These are phyloP conservation scores for Ahaetulla prasina DNA, from an alignment of 2,113 vertebrate species.

Conservation along the genomic window DNA sequence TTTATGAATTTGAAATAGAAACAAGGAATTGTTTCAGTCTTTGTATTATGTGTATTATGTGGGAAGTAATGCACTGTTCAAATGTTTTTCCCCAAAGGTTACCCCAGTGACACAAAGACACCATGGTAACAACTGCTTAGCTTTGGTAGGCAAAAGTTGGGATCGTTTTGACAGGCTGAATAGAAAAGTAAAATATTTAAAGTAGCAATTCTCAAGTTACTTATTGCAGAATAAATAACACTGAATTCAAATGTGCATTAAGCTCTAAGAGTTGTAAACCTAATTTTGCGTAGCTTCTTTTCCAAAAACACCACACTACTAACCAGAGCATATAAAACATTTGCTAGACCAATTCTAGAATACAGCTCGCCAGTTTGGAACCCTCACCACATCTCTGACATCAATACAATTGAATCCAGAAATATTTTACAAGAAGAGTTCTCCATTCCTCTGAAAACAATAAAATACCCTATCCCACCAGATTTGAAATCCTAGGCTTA, in stretches of 20 bases:
- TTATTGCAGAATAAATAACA: slow-evolving; percentile 15
- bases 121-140: slow-evolving; percentile 21
- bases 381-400: too few species aligned
- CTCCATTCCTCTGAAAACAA: too few species aligned
- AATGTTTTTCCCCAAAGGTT: slow-evolving; percentile 29
- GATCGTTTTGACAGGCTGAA: not conserved
- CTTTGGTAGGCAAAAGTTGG: not conserved
- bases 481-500: too few species aligned
- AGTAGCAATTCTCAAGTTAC: not conserved
- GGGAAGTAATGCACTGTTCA: slow-evolving; percentile 27
- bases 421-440: too few species aligned
- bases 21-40: not conserved
- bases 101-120: slow-evolving; percentile 11
- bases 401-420: too few species aligned
- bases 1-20: not conserved
- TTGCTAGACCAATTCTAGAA: too few species aligned
- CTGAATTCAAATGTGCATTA: not conserved
- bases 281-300: too few species aligned
- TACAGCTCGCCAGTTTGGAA: too few species aligned
- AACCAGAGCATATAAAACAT: too few species aligned
- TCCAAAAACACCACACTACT: too few species aligned
- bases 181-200: not conserved
- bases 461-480: too few species aligned
- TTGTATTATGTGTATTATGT: not conserved
- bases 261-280: too few species aligned